Evolutionary conservation across 2,797 vertebrate genomes (phyloP).

Genomic region (Meda fulgida): DNA sequence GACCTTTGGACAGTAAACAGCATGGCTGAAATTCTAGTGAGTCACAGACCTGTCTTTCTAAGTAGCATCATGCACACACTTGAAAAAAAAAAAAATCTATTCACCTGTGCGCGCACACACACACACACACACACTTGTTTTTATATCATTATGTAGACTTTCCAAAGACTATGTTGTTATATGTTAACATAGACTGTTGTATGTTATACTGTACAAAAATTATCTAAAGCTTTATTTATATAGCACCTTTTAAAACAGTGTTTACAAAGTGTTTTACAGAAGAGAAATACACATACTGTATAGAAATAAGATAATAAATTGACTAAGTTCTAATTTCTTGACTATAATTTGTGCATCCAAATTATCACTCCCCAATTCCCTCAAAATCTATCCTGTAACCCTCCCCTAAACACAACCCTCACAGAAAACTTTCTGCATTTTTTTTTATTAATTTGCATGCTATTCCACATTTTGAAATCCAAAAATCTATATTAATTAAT

Average conservation of each 20-base stretch:
- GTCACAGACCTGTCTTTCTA: conserved; percentile 26
- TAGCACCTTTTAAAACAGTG: no score
- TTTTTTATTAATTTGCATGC: background rate
- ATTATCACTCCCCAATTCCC: no score
- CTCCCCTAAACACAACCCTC: background rate
- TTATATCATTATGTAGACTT: background rate
- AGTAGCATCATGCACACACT: background rate
- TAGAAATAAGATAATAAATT: no score
- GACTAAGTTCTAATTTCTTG: no score
- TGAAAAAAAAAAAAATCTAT: background rate
- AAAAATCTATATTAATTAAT: background rate
- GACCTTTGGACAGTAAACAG: conserved; percentile 79
- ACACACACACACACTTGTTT: background rate
- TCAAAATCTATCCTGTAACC: background rate
- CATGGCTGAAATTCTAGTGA: conserved; percentile 31
- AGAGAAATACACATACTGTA: no score
- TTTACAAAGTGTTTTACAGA: no score
- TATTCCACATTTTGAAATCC: background rate
- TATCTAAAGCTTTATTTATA: background rate
- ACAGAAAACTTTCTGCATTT: background rate
- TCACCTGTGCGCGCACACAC: background rate
- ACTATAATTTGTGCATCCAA: no score
- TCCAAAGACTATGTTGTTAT: background rate
- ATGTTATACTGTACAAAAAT: background rate
- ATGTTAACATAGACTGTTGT: no score